These are phyloP conservation scores for Watsonalla cultraria DNA, from an alignment of 2,888 invertebrate genomes.

Conservation along the genomic window DNA sequence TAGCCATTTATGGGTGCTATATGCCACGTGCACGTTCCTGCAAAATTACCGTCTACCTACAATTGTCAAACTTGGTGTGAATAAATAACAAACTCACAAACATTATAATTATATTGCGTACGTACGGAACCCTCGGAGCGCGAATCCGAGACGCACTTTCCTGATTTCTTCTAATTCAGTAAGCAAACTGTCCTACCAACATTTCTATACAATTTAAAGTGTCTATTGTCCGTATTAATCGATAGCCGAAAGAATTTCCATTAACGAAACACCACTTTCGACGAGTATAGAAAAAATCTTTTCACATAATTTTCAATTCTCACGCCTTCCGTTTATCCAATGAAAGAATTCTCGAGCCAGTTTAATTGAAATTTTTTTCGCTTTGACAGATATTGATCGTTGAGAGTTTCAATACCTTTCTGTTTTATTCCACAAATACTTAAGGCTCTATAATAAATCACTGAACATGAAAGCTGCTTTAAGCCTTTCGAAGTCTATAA, in stretches of 20 bases:
- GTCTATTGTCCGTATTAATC: constrained; percentile 40
- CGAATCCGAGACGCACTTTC: too few species aligned
- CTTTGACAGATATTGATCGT: constrained; percentile 71
- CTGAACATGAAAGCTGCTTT: constrained; percentile 57
- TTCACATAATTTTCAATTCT: constrained; percentile 65
- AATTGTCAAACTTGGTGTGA: too few species aligned
- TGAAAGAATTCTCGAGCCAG: constrained; percentile 55
- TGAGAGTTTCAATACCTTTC: constrained; percentile 57
- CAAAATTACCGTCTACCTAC: too few species aligned
- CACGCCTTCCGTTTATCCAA: constrained; percentile 61
- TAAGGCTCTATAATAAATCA: constrained; percentile 63
- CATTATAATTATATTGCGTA: too few species aligned
- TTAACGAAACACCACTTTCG: constrained; percentile 53
- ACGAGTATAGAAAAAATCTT: constrained; percentile 50
- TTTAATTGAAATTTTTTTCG: constrained; percentile 68
- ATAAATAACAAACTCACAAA: too few species aligned
- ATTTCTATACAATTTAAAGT: constrained; percentile 11
- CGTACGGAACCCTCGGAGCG: too few species aligned
- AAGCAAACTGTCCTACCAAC: too few species aligned
- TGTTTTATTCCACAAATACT: constrained; percentile 66
- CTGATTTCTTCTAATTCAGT: too few species aligned
- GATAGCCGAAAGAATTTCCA: constrained; percentile 42
- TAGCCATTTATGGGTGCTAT: too few species aligned
- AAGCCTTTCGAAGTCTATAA: constrained; percentile 58
- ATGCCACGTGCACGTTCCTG: too few species aligned